Base-by-base conservation (phyloP, 2,113 vertebrate species). In the Nesoenas mayeri region DNA sequence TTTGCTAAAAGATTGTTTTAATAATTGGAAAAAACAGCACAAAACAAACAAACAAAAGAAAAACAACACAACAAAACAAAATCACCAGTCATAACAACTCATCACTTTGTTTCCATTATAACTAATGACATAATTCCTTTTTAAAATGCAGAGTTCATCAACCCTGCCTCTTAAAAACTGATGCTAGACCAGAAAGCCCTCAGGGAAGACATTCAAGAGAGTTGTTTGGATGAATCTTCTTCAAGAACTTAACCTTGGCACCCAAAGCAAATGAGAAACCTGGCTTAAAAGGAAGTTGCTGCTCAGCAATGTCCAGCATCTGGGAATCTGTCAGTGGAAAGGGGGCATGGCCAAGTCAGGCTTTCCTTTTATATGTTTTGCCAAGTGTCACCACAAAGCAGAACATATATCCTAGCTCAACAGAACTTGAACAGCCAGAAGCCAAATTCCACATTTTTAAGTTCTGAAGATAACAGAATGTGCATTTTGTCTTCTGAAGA, bases 171-270 rank as follows among this genome's bases (percentile, higher is more conserved):
- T 87, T 78, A 66, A 24, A 38, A 88, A 80, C 6, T 70, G 42
- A 32, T 19, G 4, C 20, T 94, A 28, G 21, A 80, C 36, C 12
- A 91, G 50, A 61, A 13, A 66, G 28, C 56, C 85, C 93, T 83
- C 28, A 71, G 83, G 83, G 72, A 31, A 88, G 36, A 71, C 17
- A 40, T 60, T 65, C n/a, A 78, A 53, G 22, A 69, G 36, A 57
- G 15, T 32, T 91, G 50, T 93, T 95, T 65, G 57, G 65, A 81
- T 34, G 14, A 91, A 88, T 90, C n/a, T 88, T 79, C 73, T 88
- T 93, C 78, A 94, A 75, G 57, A 87, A 40, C 40, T 91, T 88
- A 91, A 93, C 60, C 71, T 91, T 66, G 40, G 26, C 42, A 89
- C 18, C 29, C 36, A 90, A 38, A 91, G 19, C 34, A 74, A 90